Evolutionary conservation across 2,888 invertebrate species (phyloP).

Genomic region (Podabrus alpinus): DNA sequence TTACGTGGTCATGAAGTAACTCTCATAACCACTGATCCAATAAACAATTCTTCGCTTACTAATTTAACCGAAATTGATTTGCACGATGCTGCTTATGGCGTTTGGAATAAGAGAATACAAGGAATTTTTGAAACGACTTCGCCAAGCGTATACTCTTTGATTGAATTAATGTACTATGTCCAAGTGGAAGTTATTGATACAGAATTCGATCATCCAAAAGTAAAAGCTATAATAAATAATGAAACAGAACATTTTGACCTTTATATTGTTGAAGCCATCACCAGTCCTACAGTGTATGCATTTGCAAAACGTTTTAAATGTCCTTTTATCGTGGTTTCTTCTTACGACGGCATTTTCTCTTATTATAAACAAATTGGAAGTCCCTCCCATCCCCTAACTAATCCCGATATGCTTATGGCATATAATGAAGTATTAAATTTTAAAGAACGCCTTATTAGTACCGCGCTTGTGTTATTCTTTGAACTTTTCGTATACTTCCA

Average conservation of each 20-base stretch:
- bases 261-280: constrained; percentile 46
- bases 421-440: constrained; percentile 35
- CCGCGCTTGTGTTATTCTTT: not conserved
- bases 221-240: constrained; percentile 46
- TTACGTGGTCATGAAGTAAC: constrained; percentile 58
- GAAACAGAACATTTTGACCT: constrained; percentile 46
- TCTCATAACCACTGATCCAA: constrained; percentile 54
- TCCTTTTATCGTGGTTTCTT: constrained; percentile 45
- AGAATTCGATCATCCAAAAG: constrained; percentile 36
- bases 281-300: constrained; percentile 25
- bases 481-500: not conserved
- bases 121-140: not conserved
- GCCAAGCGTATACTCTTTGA: not conserved
- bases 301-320: constrained; percentile 46
- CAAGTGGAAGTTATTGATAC: not conserved
- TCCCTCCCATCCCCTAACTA: constrained; percentile 45
- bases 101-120: not conserved
- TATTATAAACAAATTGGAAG: constrained; percentile 42
- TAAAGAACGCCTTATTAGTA: constrained; percentile 37
- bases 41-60: constrained; percentile 47
- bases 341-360: constrained; percentile 37
- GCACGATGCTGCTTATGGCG: constrained; percentile 40
- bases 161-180: not conserved
- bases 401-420: constrained; percentile 38
- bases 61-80: constrained; percentile 55